Base-by-base conservation (phyloP, 2,888 invertebrate species). In the Antheraea yamamai region DNA sequence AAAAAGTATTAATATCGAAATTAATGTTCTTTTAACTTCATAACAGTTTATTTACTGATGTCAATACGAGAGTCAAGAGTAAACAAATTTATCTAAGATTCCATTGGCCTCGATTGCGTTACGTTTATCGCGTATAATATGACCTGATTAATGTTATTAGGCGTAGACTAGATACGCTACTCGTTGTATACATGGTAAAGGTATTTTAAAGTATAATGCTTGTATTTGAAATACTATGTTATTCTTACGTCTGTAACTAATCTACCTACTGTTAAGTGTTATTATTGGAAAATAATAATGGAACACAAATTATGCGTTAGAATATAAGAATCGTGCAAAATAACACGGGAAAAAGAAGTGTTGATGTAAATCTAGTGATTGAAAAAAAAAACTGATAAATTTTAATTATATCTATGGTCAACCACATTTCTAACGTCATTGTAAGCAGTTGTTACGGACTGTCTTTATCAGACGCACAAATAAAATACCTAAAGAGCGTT, bases 101-200 rank as follows among this genome's bases (percentile, higher is more conserved):
- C 26, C 30, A 30, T 12, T 30, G 64, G 6, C 64, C 64, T 66
- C 64, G 64, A 66, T 66, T 16, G 64, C 64, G 12, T 16, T 66
- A 30, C 30, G 64, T 26, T 66, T 66, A 66, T 66, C 64, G 26
- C 26, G 26, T 66, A 66, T 66, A 30, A 30, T 66, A 26, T 66
- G 64, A 66, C 64, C 64, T 66, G 26, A 30, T 30, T 66, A 66
- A 66, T 66, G 64, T 66, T 66, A 66, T 66, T 66, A 66, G 64
- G 30, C 64, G 64, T 39, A 16, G 64, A 66, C 30, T 66, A 66
- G 64, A 66, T 66, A 10, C 16, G 23, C 64, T 23, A 64, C 64
- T 23, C 23, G 14, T 26, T 26, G 1, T 30, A 66, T 66, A 30
- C 26, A 66, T 30, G 4, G 26, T 26, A 4, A 23, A 61, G 61